Conservation (phyloP, 2,797 vertebrate genomes). For the Yasuhikotakia modesta region DNA sequence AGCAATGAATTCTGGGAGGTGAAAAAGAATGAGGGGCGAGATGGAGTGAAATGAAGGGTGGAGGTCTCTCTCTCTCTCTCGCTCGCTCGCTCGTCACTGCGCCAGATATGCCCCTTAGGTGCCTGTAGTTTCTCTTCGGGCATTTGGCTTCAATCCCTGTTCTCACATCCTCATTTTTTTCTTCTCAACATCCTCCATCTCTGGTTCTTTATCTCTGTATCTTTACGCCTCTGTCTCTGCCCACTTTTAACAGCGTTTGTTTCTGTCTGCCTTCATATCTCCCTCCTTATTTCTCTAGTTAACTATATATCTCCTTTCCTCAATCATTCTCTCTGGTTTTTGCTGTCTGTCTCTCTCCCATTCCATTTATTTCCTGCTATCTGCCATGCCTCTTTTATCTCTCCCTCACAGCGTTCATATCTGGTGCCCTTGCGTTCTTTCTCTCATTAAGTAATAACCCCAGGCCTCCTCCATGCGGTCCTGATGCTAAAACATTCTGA, state of each 20-base stretch:
- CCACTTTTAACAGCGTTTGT: slow-evolving; percentile 41
- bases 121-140: background rate
- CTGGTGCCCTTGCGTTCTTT: slow-evolving; percentile 8
- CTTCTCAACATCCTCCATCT: slow-evolving; percentile 21
- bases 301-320: slow-evolving; percentile 36
- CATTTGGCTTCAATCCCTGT: slow-evolving; percentile 21
- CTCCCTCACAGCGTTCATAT: slow-evolving; percentile 33
- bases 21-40: slow-evolving; percentile 41
- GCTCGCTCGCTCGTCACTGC: slow-evolving; percentile 20
- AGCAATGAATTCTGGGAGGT: slow-evolving; percentile 37
- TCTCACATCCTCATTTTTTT: slow-evolving; percentile 12
- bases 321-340: slow-evolving; percentile 29
- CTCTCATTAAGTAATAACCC: slow-evolving; percentile 52
- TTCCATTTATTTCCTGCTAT: slow-evolving; percentile 44
- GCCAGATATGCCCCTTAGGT: slow-evolving; percentile 18
- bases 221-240: slow-evolving; percentile 27
- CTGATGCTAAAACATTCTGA: slow-evolving; percentile 42
- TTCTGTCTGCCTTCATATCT: slow-evolving; percentile 40
- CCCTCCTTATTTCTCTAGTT: slow-evolving; percentile 38
- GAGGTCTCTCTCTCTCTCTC: slow-evolving; percentile 47
- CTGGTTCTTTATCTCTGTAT: slow-evolving; percentile 41
- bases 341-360: slow-evolving; percentile 12
- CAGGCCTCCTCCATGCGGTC: slow-evolving; percentile 33
- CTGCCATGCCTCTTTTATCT: slow-evolving; percentile 42
- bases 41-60: slow-evolving; percentile 36